Percentiles rank a stretch among this genome's conserved stretches.
phyloP scores from a whole-genome alignment of 1,140 invertebrate species.

The Drosophila athabasca region DNA sequence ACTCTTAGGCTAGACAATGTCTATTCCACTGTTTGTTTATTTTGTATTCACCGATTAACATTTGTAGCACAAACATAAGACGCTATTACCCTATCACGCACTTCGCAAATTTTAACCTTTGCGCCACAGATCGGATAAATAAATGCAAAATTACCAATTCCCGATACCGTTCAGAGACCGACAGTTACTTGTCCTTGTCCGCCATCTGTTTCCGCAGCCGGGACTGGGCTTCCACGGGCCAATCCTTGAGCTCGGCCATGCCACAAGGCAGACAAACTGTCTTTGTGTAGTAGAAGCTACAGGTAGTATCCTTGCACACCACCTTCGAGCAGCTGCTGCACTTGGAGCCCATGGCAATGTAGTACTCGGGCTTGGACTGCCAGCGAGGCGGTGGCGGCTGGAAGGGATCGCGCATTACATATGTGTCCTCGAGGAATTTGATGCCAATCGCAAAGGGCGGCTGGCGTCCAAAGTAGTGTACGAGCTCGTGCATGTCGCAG shows the following conservation, averaged over 20 bases:
- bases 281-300: slow-evolving; percentile 91
- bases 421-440: slow-evolving; percentile 88
- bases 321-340: slow-evolving; percentile 88
- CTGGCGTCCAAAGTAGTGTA: slow-evolving; percentile 89
- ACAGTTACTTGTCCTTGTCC: slow-evolving; percentile 1
- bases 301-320: slow-evolving; percentile 89
- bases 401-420: slow-evolving; percentile 93
- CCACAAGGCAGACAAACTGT: slow-evolving; percentile 90
- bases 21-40: slow-evolving; percentile 6
- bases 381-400: slow-evolving; percentile 85
- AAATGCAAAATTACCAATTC: too few species aligned
- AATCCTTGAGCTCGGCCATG: slow-evolving; percentile 85
- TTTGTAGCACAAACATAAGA: neutral
- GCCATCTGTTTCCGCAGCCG: slow-evolving; percentile 84
- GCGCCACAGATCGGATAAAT: too few species aligned
- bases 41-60: slow-evolving; percentile 12
- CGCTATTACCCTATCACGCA: too few species aligned
- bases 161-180: too few species aligned
- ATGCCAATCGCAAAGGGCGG: slow-evolving; percentile 88
- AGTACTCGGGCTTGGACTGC: slow-evolving; percentile 86
- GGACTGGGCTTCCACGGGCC: slow-evolving; percentile 87
- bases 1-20: neutral
- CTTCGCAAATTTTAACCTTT: too few species aligned
- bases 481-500: slow-evolving; percentile 88
- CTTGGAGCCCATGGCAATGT: slow-evolving; percentile 89